Percentiles rank a stretch among this genome's conserved stretches.
These are phyloP conservation scores for Dryomyza anilis DNA, from an alignment of 2,888 invertebrate species.

Conservation along the genomic window DNA sequence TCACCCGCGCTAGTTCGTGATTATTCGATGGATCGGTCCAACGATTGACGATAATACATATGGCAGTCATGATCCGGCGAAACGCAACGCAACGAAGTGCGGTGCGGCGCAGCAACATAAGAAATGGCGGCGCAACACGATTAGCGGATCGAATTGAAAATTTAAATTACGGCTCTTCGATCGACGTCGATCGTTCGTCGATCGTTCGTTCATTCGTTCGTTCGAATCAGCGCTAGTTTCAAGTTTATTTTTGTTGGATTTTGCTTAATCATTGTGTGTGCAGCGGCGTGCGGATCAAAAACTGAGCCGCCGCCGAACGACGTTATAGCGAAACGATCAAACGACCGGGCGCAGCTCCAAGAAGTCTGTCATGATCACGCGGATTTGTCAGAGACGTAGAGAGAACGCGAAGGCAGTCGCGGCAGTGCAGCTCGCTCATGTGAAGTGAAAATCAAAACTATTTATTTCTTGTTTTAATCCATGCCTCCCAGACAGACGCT, in stretches of 20 bases:
- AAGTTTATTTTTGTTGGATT: neutral
- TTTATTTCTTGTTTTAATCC: no score
- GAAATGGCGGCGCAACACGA: slow-evolving; percentile 39
- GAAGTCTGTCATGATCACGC: neutral
- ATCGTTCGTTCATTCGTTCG: slow-evolving; percentile 16
- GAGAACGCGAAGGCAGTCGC: neutral
- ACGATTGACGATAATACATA: neutral
- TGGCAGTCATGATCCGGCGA: neutral
- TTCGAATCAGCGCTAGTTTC: neutral
- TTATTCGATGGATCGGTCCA: neutral
- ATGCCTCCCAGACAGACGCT: no score
- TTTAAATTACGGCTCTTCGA: slow-evolving; percentile 46
- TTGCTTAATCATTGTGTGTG: slow-evolving; percentile 22
- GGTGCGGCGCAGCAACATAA: neutral
- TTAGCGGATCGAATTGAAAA: slow-evolving; percentile 57
- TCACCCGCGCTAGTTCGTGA: slow-evolving; percentile 23
- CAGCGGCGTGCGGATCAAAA: slow-evolving; percentile 26
- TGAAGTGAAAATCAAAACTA: no score
- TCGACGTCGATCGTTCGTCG: slow-evolving; percentile 24
- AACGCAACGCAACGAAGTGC: neutral
- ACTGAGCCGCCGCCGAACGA: slow-evolving; percentile 14
- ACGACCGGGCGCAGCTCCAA: slow-evolving; percentile 4
- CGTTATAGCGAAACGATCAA: neutral
- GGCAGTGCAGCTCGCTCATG: neutral
- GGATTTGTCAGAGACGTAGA: neutral